Conservation (phyloP, 2,888 invertebrate genomes). For the Odontothrips loti region DNA sequence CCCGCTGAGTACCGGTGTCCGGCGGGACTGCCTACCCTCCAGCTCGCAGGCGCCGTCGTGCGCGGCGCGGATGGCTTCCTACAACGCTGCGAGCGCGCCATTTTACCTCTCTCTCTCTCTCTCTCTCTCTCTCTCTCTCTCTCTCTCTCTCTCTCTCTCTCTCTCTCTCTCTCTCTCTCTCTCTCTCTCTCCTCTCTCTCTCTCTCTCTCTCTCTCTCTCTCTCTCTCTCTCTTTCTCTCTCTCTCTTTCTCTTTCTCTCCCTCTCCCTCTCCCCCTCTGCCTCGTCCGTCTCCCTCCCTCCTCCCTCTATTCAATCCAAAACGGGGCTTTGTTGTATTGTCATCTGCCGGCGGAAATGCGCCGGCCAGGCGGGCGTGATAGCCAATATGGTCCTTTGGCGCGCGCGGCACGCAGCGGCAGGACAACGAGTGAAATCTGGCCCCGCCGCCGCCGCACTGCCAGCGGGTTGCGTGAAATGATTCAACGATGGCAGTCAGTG, state of each 20-base stretch:
- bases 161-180: not conserved
- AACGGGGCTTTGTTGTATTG: conserved; percentile 3
- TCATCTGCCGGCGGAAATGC: not conserved
- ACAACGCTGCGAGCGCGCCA: not conserved
- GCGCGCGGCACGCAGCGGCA: not conserved
- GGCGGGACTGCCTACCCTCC: not conserved
- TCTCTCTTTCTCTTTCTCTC: not conserved
- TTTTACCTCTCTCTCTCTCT: not conserved
- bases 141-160: not conserved
- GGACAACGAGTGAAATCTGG: not conserved
- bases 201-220: not conserved
- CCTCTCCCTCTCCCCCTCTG: conserved; percentile 1
- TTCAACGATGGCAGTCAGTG: not conserved
- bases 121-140: not conserved
- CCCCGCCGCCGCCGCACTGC: not conserved
- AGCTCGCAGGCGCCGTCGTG: too few relatives aligned
- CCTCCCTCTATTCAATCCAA: not conserved
- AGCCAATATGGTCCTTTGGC: not conserved
- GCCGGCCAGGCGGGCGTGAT: not conserved
- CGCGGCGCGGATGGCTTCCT: too few relatives aligned
- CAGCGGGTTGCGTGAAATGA: not conserved
- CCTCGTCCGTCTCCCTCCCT: conserved; percentile 1
- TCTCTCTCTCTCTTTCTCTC: not conserved
- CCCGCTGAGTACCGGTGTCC: not conserved
- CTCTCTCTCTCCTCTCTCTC: not conserved